These are phyloP conservation scores for Fissipunctia ypsillon DNA, from an alignment of 2,888 invertebrate genomes.

Conservation along the genomic window DNA sequence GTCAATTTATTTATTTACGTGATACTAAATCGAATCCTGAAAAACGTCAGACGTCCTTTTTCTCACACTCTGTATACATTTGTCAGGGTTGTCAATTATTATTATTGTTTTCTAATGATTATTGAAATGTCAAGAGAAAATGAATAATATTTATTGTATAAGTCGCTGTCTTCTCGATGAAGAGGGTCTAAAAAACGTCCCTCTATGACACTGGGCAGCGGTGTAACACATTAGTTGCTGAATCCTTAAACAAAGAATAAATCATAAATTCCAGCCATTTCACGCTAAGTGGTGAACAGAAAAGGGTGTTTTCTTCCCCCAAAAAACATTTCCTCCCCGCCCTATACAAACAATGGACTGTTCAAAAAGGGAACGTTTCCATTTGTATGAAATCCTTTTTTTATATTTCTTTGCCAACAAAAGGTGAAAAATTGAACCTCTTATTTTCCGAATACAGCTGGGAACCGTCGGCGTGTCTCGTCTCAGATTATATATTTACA, in stretches of 20 bases:
- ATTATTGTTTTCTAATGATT: not conserved
- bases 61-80: not conserved
- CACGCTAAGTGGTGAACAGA: slow-evolving; percentile 57
- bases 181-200: slow-evolving; percentile 43
- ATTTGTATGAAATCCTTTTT: slow-evolving; percentile 76
- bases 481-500: slow-evolving; percentile 50
- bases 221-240: slow-evolving; percentile 41
- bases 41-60: not conserved
- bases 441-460: slow-evolving; percentile 56
- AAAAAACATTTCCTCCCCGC: slow-evolving; percentile 70
- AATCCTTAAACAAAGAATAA: slow-evolving; percentile 49
- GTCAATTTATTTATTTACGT: slow-evolving; percentile 2
- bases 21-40: not conserved
- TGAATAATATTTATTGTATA: slow-evolving; percentile 21
- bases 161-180: slow-evolving; percentile 22
- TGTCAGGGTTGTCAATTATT: slow-evolving; percentile 21
- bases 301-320: slow-evolving; percentile 66
- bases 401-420: slow-evolving; percentile 67
- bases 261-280: slow-evolving; percentile 62
- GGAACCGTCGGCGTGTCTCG: slow-evolving; percentile 41
- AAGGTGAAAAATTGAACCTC: slow-evolving; percentile 69
- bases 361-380: slow-evolving; percentile 74
- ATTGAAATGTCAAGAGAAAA: slow-evolving; percentile 9
- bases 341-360: slow-evolving; percentile 76
- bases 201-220: slow-evolving; percentile 8